Base-by-base conservation (phyloP, 1,140 invertebrate genomes). In the Hypsibius dujardini region DNA sequence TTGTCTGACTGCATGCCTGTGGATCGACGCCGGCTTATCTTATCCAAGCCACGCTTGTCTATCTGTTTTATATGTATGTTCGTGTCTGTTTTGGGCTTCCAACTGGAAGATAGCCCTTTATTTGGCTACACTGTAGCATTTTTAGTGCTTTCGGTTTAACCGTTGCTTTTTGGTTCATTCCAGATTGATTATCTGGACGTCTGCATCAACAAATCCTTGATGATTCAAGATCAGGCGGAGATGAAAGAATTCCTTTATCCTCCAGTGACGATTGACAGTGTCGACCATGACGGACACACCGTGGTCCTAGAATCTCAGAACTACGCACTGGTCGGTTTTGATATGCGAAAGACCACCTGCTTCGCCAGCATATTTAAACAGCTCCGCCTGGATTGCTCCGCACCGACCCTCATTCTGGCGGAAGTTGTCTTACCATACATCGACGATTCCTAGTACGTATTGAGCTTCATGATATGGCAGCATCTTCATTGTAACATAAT, bases 341-440 rank as follows among this genome's bases (percentile, higher is more conserved):
- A 67, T 42, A 15, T 67, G 42, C 62, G 62, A 7, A 42, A 67
- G 12, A 15, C 3, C 62, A 7, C 62, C 3, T 3, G 45, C 12
- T 67, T 67, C 45, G 42, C 42, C 3, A 42, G 3, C 45, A 7
- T 67, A 12, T 15, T 12, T 67, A 45, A 12, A 15, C 12, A 67
- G 12, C 62, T 67, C 3, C 12, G 45, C 12, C 12, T 80, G 1
- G 75, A 80, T 73, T 77, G 77, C 72, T 74, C 75, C 47, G 3
- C 69, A 12, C 81, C 81, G 3, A 82, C 81, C 28, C 73, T 82
- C 40, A 74, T 82, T 15, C 73, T 83, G 3, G 81, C 81, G 14
- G 82, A 83, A 75, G 81, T 81, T 77, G 79, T 81, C 14, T 76
- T 82, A 70, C 81, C 80, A 0, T 83, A 83, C 74, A 78, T 80